A percentile compares a stretch with the other conserved stretches of the same genome.
Conservation (phyloP, 2,888 invertebrate genomes). For the Ectemnius lituratus region DNA sequence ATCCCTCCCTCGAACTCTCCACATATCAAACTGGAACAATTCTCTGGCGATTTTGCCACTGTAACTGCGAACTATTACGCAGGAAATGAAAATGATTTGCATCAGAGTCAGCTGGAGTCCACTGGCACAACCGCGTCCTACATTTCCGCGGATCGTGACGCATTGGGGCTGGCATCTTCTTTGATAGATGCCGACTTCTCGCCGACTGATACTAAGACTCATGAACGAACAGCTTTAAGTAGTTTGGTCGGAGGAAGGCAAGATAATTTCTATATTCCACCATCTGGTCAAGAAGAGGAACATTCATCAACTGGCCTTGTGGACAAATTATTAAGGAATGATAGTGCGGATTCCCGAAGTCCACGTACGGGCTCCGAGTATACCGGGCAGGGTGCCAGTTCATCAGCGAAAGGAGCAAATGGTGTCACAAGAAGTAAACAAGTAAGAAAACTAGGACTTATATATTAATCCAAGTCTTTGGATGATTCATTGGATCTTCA, state of each 20-base stretch:
- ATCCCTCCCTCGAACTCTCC: background rate
- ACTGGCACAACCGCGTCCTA: constrained; percentile 1
- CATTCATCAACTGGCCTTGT: no score
- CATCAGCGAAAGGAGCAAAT: background rate
- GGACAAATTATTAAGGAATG: constrained; percentile 8
- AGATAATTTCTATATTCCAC: constrained; percentile 23
- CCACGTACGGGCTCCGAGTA: no score
- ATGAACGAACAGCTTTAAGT: no score
- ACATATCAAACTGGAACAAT: background rate
- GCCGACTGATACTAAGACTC: no score
- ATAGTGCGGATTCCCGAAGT: no score
- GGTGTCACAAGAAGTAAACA: constrained; percentile 66
- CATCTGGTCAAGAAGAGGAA: constrained; percentile 4
- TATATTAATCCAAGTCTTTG: no score
- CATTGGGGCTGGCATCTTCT: no score
- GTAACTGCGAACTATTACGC: constrained; percentile 13
- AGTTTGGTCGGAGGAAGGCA: background rate
- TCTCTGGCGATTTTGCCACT: background rate
- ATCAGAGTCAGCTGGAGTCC: background rate
- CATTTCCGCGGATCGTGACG: background rate
- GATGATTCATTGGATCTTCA: no score
- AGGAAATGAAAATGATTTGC: background rate
- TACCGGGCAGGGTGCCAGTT: no score
- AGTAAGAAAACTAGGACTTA: constrained; percentile 46
- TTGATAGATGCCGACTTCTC: no score